These are phyloP conservation scores for Eupithecia subfuscata DNA, from an alignment of 2,888 invertebrate species.

Conservation along the genomic window DNA sequence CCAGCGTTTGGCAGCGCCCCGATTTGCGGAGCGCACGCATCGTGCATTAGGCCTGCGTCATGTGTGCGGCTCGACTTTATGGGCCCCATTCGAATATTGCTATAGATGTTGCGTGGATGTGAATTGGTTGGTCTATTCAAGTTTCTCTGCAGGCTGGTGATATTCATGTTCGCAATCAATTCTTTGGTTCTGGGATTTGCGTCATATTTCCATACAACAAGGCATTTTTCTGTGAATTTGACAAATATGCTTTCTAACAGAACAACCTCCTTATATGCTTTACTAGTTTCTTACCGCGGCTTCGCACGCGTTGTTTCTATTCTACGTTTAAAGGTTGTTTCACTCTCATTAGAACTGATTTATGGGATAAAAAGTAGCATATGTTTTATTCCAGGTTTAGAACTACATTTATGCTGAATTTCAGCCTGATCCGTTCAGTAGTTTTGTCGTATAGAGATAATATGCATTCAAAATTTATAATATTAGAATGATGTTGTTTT, in stretches of 20 bases:
- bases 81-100: constrained; percentile 14
- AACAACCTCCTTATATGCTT: not conserved
- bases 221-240: not conserved
- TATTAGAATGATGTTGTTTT: too few relatives aligned
- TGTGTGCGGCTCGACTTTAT: constrained; percentile 18
- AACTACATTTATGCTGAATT: too few relatives aligned
- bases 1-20: constrained; percentile 42
- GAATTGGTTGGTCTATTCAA: not conserved
- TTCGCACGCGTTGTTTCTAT: not conserved
- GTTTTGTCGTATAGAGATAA: too few relatives aligned
- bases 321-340: too few relatives aligned
- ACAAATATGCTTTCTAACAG: not conserved
- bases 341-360: not conserved
- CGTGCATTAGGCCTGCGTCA: constrained; percentile 28
- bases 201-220: not conserved
- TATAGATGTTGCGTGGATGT: constrained; percentile 6
- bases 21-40: constrained; percentile 36
- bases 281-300: not conserved
- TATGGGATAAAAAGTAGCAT: not conserved
- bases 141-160: not conserved
- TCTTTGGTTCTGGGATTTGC: not conserved
- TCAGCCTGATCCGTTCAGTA: too few relatives aligned
- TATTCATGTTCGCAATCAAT: not conserved
- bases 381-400: too few relatives aligned
- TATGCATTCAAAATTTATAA: too few relatives aligned